These are phyloP conservation scores for Coleophora deauratella DNA, from an alignment of 2,888 invertebrate species.

Conservation along the genomic window DNA sequence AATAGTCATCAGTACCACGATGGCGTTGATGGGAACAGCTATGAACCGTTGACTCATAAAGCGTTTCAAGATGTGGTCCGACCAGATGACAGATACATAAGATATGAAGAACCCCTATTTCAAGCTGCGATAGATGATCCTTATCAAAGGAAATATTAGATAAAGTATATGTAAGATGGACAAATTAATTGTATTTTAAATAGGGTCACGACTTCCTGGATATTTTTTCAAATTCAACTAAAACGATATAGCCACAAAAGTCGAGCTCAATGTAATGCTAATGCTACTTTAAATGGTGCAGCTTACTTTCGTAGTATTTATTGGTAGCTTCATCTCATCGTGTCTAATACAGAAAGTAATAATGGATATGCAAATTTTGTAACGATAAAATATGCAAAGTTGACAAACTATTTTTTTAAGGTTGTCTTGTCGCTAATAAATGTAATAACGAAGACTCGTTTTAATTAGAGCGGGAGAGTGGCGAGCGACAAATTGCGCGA, in stretches of 20 bases:
- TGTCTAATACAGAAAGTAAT: neutral
- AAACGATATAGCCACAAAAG: conserved; percentile 33
- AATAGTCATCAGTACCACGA: conserved; percentile 68
- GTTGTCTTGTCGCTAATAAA: conserved; percentile 47
- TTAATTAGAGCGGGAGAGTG: conserved; percentile 41
- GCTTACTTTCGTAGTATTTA: conserved; percentile 30
- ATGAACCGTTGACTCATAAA: conserved; percentile 48
- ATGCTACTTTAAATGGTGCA: neutral
- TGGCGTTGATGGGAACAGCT: conserved; percentile 34
- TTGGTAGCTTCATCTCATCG: conserved; percentile 18
- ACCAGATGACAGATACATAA: conserved; percentile 50
- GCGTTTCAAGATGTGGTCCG: conserved; percentile 47
- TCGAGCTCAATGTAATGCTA: neutral
- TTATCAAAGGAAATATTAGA: conserved; percentile 60
- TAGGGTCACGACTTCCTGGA: conserved; percentile 20
- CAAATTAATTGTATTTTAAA: neutral
- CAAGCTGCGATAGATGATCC: conserved; percentile 58
- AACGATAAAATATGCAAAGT: conserved; percentile 23
- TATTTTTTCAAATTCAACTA: conserved; percentile 26
- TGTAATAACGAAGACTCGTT: conserved; percentile 53
- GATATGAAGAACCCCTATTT: conserved; percentile 60
- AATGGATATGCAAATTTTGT: neutral
- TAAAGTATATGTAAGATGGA: no score
- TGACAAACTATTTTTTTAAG: conserved; percentile 41
- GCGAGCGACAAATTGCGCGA: conserved; percentile 67